Evolutionary conservation across 2,888 invertebrate species (phyloP), one percentile per base, ranked within the genome.

Genomic region (Cryptus armator): DNA sequence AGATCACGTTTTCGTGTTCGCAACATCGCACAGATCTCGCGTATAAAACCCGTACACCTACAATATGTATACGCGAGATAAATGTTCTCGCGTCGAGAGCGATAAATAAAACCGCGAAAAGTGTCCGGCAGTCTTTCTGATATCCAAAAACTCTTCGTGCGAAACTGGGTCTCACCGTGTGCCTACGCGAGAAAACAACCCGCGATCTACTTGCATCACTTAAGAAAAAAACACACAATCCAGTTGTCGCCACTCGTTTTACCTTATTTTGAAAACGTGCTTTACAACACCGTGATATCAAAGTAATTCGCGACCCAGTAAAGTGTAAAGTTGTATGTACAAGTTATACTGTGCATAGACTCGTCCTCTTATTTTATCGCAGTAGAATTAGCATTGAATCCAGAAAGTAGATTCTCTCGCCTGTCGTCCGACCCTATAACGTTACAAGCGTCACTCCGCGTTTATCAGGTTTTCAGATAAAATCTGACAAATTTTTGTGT

Each of bases 121-220:
- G 62, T 62, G 62, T 29, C 62, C 62, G 32, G 32, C 14, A 29
- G 32, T 6, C n/a, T 32, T 62, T 29, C 62, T 29, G 62, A 29
- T 62, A 29, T 62, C 62, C 29, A 32, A 62, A 37, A 56, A 56
- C 56, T 12, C 19, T 56, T 71, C 53, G 29, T 19, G 16, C 53
- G 71, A 71, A 74, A 74, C 74, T 74, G 46, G 74, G 56, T 72
- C 56, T 44, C 24, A 59, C 32, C 53, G 29, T 5, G 29, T 5
- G 53, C n/a, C 12, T 24, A n/a, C 19, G 44, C 46, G 72, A 53
- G 37, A 37, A 1, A 37, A 37, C 14, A 62, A 56, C 37, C 19
- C 46, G 46, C 62, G 74, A 74, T 74, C 74, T 74, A 74, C 74
- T 74, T 62, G 74, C 59, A 48, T 62, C 59, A 62, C 62, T 74